Base-by-base conservation (phyloP, 1,140 invertebrate genomes). In the Diprion similis region DNA sequence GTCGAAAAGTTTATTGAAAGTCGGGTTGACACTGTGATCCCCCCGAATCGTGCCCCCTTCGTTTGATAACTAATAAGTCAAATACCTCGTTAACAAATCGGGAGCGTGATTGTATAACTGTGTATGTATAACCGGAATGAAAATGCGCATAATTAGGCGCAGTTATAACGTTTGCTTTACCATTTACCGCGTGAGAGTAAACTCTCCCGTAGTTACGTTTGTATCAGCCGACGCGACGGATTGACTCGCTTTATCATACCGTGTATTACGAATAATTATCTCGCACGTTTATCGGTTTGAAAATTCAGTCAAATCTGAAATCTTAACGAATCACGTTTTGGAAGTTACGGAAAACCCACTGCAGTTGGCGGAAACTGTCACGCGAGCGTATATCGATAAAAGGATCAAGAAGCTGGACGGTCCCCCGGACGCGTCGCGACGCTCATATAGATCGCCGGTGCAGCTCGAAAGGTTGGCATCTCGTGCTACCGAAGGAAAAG, bases 401-500 rank as follows among this genome's bases (percentile, higher is more conserved):
- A 37, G 1, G 24, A 37, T 6, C 24, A 59, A 59, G n/a, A 59
- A 59, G 9, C 51, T 9, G 51, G 51, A 59, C n/a, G 11, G 3
- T 13, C 9, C 51, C 9, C 51, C 51, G 24, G 51, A 15, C n/a
- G 51, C 51, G 51, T 59, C 51, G 51, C 51, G 24, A 15, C 51
- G 51, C 51, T 15, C 6, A 37, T 37, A 37, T 37, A 37, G 24
- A 37, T 59, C 51, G 51, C 9, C 51, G 51, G 9, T 17, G 11
- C 11, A 13, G n/a, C 11, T 17, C 9, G 51, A 59, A 17, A 13
- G 51, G 51, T 17, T 59, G 24, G 51, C 51, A 8, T 59, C 51
- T 59, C n/a, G 51, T 59, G 11, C 51, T 4, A 59, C 11, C 9
- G n/a, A 59, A 9, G 78, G 81, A 77, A 73, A 76, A 72, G 78